These are phyloP conservation scores for Pimephales promelas DNA, from an alignment of 2,113 vertebrate genomes.

Conservation along the genomic window DNA sequence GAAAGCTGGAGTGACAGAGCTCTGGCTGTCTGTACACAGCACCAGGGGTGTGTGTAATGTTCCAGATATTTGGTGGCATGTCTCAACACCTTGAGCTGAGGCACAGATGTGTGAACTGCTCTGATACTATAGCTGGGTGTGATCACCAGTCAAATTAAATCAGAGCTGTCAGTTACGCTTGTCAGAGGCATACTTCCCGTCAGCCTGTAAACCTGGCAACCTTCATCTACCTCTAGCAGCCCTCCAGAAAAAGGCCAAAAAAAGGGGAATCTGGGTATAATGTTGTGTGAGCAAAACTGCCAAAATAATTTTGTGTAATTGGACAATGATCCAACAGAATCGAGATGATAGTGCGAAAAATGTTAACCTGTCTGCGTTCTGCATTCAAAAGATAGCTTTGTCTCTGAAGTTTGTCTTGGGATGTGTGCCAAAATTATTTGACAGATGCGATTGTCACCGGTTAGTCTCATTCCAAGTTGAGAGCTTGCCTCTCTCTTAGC, in stretches of 20 bases:
- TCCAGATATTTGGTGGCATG: slow-evolving; percentile 64
- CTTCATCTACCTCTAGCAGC: slow-evolving; percentile 49
- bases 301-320: slow-evolving; percentile 55
- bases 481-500: slow-evolving; percentile 16
- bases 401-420: slow-evolving; percentile 45
- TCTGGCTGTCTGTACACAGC: slow-evolving; percentile 28
- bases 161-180: slow-evolving; percentile 75
- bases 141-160: slow-evolving; percentile 79
- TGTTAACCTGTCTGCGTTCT: slow-evolving; percentile 32
- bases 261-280: slow-evolving; percentile 42
- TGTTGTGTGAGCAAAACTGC: slow-evolving; percentile 50
- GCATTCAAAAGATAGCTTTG: slow-evolving; percentile 37
- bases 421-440: slow-evolving; percentile 34
- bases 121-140: slow-evolving; percentile 75
- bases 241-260: slow-evolving; percentile 43
- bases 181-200: slow-evolving; percentile 59
- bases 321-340: slow-evolving; percentile 50
- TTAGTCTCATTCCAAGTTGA: slow-evolving; percentile 32
- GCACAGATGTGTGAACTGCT: slow-evolving; percentile 73
- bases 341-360: slow-evolving; percentile 24
- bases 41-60: slow-evolving; percentile 63
- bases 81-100: slow-evolving; percentile 74
- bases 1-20: slow-evolving; percentile 27
- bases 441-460: slow-evolving; percentile 33
- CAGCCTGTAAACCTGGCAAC: slow-evolving; percentile 52